Evolutionary conservation across 2,113 vertebrate species (phyloP), one percentile per base, ranked within the genome.

Genomic region (Aspiorhynchus laticeps): DNA sequence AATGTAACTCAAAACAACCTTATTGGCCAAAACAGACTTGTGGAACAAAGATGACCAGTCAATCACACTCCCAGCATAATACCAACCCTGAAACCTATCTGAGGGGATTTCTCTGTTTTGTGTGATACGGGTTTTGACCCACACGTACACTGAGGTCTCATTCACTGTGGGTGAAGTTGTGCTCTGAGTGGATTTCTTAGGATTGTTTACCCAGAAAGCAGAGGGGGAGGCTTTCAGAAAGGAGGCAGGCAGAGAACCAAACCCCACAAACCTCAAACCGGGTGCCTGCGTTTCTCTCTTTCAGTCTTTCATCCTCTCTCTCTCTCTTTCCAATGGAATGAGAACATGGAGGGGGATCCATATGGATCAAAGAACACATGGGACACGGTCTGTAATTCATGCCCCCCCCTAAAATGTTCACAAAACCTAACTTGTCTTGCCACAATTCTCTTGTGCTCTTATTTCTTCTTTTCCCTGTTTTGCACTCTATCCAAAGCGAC

Each of bases 181-280:
- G 67, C 46, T 79, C 67, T 75, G 67, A 73, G 83, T 89, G 78
- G 78, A 56, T 82, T 86, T 88, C 77, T 75, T 75, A 24, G 59
- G 86, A 79, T 83, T 87, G 85, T 90, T 90, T 89, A 88, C 43
- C 78, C 83, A 89, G 79, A 83, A 38, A 77, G 63, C 48, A 61
- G 63, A 86, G 61, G 65, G 73, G 63, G 51, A 76, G 73, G 86
- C 41, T 87, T 83, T 81, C 61, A 90, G 65, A 87, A 83, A 77
- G 56, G 71, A 7, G 17, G 56, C 53, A 79, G 89, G 83, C 73
- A 85, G 4, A 84, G 31, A 28, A 76, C 83, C 85, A 88, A 88
- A 86, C 77, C 59, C 71, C 76, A 74, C 10, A 41, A 53, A 87
- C 85, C 85, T 71, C 79, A 85, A 85, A 88, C 79, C 48, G 51